Evolutionary conservation across 2,113 vertebrate species (phyloP), one percentile per base, ranked within the genome.

Genomic region (Melanostigma gelatinosum): DNA sequence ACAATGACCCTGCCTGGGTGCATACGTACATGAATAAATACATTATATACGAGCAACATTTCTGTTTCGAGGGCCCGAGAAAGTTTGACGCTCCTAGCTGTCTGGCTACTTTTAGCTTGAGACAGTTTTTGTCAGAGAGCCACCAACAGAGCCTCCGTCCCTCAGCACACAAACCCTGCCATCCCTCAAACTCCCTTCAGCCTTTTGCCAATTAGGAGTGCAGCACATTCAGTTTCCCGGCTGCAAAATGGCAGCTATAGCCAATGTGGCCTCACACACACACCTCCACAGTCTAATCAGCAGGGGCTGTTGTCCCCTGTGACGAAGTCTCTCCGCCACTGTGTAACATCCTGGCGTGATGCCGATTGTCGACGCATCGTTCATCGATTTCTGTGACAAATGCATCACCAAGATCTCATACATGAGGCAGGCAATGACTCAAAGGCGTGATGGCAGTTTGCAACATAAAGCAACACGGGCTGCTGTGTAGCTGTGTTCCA

Each of bases 141-240:
- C 68, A 71, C 80, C 75, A 71, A 52, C 75, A 52, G 71, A 77
- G 55, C 61, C 15, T 64, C 55, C 29, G 7, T 83, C 79, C 61
- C 62, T 82, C 52, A 55, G 29, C 61, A 65, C 10, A 48, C 62
- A 73, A 80, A 82, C 75, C 29, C 78, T 67, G 38, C 84, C 74
- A 75, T 77, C 74, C 73, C 55, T 82, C 55, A 77, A 68, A 82
- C 76, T 86, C 72, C 27, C 46, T 85, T 52, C 72, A 62, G 57
- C 75, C 68, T 79, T 85, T 77, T 70, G 83, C 83, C 88, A 88
- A 90, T 89, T 88, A 91, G 77, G 71, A 82, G 52, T 34, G 46
- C 61, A n/a, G 75, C 76, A 72, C 77, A 80, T 75, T 79, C 48
- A 36, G 71, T 80, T 78, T 82, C 82, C 57, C 71, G 20, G 62